A percentile compares a stretch with the other conserved stretches of the same genome.
These are phyloP conservation scores for Stramonita haemastoma DNA, from an alignment of 2,888 invertebrate genomes.

Conservation along the genomic window DNA sequence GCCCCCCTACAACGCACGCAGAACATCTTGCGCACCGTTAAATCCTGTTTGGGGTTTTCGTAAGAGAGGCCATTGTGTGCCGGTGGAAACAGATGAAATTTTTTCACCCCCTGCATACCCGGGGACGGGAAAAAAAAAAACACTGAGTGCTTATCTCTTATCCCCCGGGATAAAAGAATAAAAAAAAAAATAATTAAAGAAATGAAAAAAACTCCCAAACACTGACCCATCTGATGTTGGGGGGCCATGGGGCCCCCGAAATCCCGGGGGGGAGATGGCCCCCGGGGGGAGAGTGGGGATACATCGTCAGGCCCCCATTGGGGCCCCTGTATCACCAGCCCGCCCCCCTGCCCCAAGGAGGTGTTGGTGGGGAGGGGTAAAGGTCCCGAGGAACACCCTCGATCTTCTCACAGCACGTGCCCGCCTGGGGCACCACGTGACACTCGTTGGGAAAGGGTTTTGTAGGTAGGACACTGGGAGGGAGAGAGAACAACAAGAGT, in stretches of 20 bases:
- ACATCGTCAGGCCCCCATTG: constrained; percentile 53
- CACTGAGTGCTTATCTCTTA: too few relatives aligned
- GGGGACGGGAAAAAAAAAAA: too few relatives aligned
- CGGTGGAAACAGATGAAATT: too few relatives aligned
- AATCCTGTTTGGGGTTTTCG: too few relatives aligned
- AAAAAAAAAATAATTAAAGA: too few relatives aligned
- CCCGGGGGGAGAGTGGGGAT: constrained; percentile 58
- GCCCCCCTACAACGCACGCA: too few relatives aligned
- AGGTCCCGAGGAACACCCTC: constrained; percentile 55
- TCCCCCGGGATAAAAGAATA: too few relatives aligned
- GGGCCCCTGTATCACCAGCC: constrained; percentile 56
- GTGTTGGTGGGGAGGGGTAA: constrained; percentile 61
- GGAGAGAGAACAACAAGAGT: too few relatives aligned
- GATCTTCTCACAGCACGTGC: constrained; percentile 61
- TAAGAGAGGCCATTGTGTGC: too few relatives aligned
- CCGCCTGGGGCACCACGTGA: constrained; percentile 58
- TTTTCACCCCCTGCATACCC: too few relatives aligned
- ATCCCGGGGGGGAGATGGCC: constrained; percentile 54
- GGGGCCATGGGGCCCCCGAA: constrained; percentile 54
- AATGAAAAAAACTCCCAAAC: too few relatives aligned
- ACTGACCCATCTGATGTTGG: constrained; percentile 59
- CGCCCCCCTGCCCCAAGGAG: constrained; percentile 63
- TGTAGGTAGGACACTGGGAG: constrained; percentile 63
- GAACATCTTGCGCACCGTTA: too few relatives aligned
- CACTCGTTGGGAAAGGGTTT: constrained; percentile 62